A percentile compares a stretch with the other conserved stretches of the same genome.
Evolutionary conservation across 2,113 vertebrate species (phyloP).

Genomic region (Mormyrus lacerda): DNA sequence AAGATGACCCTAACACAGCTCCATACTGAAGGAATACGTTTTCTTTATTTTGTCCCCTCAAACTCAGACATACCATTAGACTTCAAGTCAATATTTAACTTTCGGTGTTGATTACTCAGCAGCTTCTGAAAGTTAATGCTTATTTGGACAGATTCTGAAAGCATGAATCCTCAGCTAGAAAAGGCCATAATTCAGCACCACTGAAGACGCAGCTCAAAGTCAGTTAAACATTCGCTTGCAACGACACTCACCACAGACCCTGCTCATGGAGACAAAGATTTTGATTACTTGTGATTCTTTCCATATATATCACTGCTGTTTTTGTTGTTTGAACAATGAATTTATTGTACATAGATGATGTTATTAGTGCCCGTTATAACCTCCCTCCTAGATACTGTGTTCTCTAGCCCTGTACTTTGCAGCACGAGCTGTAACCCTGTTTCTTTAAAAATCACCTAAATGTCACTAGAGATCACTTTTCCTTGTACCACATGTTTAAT

Average conservation of each 20-base stretch:
- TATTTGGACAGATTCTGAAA: not conserved
- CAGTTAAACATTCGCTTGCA: not conserved
- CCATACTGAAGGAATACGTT: not conserved
- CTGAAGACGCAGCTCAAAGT: not conserved
- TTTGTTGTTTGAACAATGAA: too few relatives aligned
- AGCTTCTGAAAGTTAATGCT: not conserved
- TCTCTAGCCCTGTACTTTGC: not conserved
- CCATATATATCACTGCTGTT: not conserved
- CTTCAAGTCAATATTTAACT: not conserved
- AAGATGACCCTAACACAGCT: not conserved
- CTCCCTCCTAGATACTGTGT: not conserved
- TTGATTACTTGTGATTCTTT: not conserved
- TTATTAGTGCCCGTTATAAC: not conserved
- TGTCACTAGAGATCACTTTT: not conserved
- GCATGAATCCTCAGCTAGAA: not conserved
- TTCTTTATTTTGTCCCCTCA: not conserved
- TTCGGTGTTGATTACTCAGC: not conserved
- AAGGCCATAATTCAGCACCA: not conserved
- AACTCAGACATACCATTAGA: not conserved
- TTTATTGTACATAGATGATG: too few relatives aligned
- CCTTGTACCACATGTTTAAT: not conserved
- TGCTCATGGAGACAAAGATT: not conserved
- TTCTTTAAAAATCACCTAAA: not conserved
- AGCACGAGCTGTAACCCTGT: not conserved
- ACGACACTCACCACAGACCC: not conserved